phyloP scores from a whole-genome alignment of 1,140 invertebrate species.

The Oncopodura yosiiana region DNA sequence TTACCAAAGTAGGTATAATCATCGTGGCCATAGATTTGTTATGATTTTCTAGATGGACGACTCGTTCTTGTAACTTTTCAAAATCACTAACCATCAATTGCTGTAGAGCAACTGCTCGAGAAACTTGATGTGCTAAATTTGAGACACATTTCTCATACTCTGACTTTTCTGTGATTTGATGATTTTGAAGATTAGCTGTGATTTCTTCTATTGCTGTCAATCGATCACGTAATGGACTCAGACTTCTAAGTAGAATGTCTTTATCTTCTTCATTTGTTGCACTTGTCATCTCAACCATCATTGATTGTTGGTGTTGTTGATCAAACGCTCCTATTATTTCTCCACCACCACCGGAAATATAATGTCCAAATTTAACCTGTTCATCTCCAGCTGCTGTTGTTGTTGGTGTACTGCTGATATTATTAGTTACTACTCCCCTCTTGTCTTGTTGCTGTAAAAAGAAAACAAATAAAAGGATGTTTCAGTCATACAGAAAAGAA shows the following conservation, averaged over 20 bases:
- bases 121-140: slow-evolving; percentile 27
- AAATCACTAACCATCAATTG: slow-evolving; percentile 31
- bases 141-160: slow-evolving; percentile 30
- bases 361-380: too few species aligned
- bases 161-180: slow-evolving; percentile 19
- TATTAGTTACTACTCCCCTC: too few species aligned
- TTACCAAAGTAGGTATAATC: slow-evolving; percentile 34
- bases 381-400: too few species aligned
- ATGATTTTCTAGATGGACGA: slow-evolving; percentile 30
- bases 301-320: not conserved
- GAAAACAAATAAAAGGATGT: too few species aligned
- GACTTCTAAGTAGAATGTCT: too few species aligned
- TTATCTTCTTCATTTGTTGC: not conserved
- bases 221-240: slow-evolving; percentile 17
- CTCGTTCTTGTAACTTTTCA: slow-evolving; percentile 30
- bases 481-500: too few species aligned
- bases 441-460: too few species aligned
- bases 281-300: not conserved
- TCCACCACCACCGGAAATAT: too few species aligned
- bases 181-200: slow-evolving; percentile 21
- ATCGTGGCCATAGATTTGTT: slow-evolving; percentile 34
- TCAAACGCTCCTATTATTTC: not conserved
- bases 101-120: slow-evolving; percentile 25
- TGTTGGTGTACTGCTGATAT: too few species aligned
- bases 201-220: slow-evolving; percentile 27